A percentile compares a stretch with the other conserved stretches of the same genome.
Evolutionary conservation across 2,888 invertebrate species (phyloP).

Genomic region (Rhopalosiphum nymphaeae): DNA sequence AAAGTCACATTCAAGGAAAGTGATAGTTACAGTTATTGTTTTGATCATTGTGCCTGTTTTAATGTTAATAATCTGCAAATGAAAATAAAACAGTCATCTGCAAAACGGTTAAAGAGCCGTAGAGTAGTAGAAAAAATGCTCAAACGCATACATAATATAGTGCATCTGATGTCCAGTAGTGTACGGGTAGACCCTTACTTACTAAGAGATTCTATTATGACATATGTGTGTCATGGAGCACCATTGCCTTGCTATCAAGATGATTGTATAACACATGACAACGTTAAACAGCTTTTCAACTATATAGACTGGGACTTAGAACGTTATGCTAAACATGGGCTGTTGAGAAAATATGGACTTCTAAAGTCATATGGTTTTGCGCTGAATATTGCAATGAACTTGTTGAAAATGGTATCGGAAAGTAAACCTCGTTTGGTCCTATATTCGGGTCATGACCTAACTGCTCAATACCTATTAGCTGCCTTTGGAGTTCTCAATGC

Average conservation of each 20-base stretch:
- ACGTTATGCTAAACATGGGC: constrained; percentile 75
- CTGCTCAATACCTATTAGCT: constrained; percentile 84
- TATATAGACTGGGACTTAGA: constrained; percentile 86
- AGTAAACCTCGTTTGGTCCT: constrained; percentile 81
- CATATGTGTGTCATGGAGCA: constrained; percentile 88
- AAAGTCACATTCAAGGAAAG: constrained; percentile 81
- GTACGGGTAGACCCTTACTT: constrained; percentile 78
- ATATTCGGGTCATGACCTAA: constrained; percentile 94
- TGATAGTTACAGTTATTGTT: constrained; percentile 87
- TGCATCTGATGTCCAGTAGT: constrained; percentile 78
- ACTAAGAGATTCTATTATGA: constrained; percentile 84
- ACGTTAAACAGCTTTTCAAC: constrained; percentile 82
- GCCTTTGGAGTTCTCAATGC: constrained; percentile 81
- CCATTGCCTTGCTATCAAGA: constrained; percentile 79
- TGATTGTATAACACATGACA: constrained; percentile 77
- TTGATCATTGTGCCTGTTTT: constrained; percentile 86
- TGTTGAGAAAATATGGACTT: constrained; percentile 78
- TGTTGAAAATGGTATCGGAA: constrained; percentile 85
- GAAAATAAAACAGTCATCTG: constrained; percentile 73
- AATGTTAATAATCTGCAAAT: constrained; percentile 76
- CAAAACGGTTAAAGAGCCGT: constrained; percentile 79
- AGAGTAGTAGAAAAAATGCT: constrained; percentile 82
- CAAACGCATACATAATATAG: constrained; percentile 76
- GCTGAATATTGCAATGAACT: constrained; percentile 83
- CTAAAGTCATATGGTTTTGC: constrained; percentile 86